Base-by-base conservation (phyloP, 2,113 vertebrate species). In the Aix galericulata region DNA sequence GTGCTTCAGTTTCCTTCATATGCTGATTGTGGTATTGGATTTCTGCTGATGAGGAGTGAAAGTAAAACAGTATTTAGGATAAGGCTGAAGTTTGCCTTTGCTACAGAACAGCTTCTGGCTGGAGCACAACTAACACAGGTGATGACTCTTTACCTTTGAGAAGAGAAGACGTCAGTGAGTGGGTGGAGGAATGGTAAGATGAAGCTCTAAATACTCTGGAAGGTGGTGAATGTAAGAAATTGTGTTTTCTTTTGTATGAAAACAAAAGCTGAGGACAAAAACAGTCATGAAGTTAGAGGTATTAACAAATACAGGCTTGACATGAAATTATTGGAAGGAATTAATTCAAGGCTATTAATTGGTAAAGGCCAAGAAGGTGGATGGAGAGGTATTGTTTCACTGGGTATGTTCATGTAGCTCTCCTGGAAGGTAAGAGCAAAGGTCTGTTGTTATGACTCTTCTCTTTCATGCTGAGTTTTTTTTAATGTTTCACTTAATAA, bases 191-290 rank as follows among this genome's bases (percentile, higher is more conserved):
- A 18, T 1, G 38, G 25, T 0, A 27, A 34, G 29, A 26, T 14
- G 6, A 59, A 38, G 6, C 40, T 78, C 2, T 58, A 26, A 17
- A 36, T 3, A 5, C 17, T 89, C 29, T 82, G 4, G 4, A 32
- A 66, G 32, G 34, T 50, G 75, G 17, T 0, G 5, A 26, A 11
- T n/a, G 3, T 0, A 0, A 50, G 38, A 20, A 53, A 18, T 18
- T 10, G 13, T 4, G 2, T 25, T 5, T 3, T 75, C 4, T 18
- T 38, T 31, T 60, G 29, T 6, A 3, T 44, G 53, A 22, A 50
- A 82, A 40, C 13, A 32, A 26, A 82, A 82, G 53, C 31, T 71
- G n/a, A 42, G 59, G 38, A 10, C 2, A 34, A 34, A 48, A 69
- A 11, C 12, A 26, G 0, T 31, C 2, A 1, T 25, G 50, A 48